phyloP scores from a whole-genome alignment of 2,888 invertebrate genomes.

The Heliconius erato region DNA sequence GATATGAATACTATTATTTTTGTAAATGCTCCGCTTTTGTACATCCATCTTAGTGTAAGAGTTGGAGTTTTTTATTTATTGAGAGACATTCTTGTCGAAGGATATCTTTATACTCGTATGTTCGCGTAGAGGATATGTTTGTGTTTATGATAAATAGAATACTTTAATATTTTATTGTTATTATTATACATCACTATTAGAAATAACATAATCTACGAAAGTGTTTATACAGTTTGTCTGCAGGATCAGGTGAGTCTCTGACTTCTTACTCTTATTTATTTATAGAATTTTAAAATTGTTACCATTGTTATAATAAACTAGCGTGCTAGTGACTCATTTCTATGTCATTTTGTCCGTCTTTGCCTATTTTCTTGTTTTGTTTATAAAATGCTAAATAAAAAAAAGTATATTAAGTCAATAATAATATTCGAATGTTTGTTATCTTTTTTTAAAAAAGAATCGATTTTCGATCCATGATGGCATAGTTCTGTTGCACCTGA shows the following conservation, averaged over 20 bases:
- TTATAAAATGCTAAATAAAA: too few species aligned
- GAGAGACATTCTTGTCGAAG: neutral
- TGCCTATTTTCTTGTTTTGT: too few species aligned
- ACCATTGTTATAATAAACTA: neutral
- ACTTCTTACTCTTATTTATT: neutral
- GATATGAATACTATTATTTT: conserved; percentile 16
- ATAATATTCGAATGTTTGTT: too few species aligned
- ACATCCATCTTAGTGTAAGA: neutral
- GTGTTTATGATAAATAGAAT: neutral
- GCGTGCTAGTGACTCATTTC: neutral
- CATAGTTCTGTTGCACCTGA: neutral
- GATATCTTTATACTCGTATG: neutral
- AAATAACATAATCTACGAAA: neutral
- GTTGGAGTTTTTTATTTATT: neutral
- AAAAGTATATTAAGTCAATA: too few species aligned
- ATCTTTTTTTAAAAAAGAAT: neutral
- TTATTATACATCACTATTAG: neutral
- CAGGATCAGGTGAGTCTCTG: neutral
- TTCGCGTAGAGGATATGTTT: neutral
- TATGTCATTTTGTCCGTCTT: neutral
- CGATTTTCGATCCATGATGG: accelerated
- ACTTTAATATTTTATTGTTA: neutral
- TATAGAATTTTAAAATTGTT: neutral
- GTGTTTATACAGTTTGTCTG: neutral
- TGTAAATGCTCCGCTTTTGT: conserved; percentile 8